Evolutionary conservation across 2,113 vertebrate species (phyloP), one percentile per base, ranked within the genome.

Genomic region (Sporophila hypoxantha): DNA sequence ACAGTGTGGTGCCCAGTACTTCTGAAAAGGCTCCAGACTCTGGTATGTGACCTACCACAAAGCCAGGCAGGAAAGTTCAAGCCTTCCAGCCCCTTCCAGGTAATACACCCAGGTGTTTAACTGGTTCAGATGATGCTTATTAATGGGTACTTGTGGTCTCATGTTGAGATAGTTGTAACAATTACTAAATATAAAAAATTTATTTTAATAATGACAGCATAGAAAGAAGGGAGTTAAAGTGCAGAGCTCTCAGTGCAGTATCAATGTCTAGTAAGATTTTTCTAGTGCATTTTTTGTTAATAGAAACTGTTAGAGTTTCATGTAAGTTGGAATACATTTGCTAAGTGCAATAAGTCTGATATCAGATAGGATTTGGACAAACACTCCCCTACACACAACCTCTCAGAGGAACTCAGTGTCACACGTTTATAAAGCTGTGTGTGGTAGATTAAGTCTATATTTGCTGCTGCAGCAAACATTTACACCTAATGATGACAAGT

Each of bases 401-500:
- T 81, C 75, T 71, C 76, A 84, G 62, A 91, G 68, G 59, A 94
- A 73, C 77, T 91, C 67, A 36, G 12, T 57, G 67, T 75, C 82
- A 93, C 60, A 50, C 25, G 2, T 77, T 73, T 55, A 67, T 55
- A 42, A 84, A 93, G 61, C 60, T 52, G 71, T 75, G 69, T 85
- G 70, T 46, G 75, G 89, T 42, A 92, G 52, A 69, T 26, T 56
- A 49, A 94, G 79, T 42, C 80, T 95, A 2, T 74, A 88, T 83
- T 91, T 76, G 41, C 92, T 83, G 74, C 93, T 75, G 76, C 52
- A 75, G 81, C 87, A 91, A 94, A 87, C 84, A 89, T 94, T 96
- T 90, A 90, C 18, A 82, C 55, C 70, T 95, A 92, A 93, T 91
- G 82, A 93, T 86, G 93, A 95, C 89, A 88, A 82, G 17, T 81